phyloP scores from a whole-genome alignment of 2,797 vertebrate species.

The Gymnoscopelus braueri region DNA sequence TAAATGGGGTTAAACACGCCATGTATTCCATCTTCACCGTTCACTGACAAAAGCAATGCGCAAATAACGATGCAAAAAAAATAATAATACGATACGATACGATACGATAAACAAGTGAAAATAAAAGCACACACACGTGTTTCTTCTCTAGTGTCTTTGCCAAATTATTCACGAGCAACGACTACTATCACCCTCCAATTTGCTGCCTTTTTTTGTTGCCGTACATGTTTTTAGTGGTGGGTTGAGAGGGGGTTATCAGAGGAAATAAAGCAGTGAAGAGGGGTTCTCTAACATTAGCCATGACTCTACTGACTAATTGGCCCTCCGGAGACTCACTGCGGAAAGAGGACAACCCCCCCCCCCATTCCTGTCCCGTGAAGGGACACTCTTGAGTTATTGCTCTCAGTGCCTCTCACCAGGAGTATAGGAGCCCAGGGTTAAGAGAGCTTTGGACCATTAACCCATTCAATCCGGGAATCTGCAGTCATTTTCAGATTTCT shows the following conservation, averaged over 20 bases:
- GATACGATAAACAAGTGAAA: too few species aligned
- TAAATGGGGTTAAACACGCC: background rate
- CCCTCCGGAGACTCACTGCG: slow-evolving; percentile 51
- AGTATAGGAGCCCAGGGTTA: slow-evolving; percentile 15
- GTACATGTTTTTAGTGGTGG: slow-evolving; percentile 30
- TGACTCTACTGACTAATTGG: slow-evolving; percentile 61
- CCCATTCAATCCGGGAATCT: too few species aligned
- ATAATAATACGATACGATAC: too few species aligned
- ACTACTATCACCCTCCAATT: slow-evolving; percentile 20
- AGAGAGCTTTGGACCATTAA: slow-evolving; percentile 21
- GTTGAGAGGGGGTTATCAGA: slow-evolving; percentile 49
- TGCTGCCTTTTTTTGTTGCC: slow-evolving; percentile 48
- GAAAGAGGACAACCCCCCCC: slow-evolving; percentile 45
- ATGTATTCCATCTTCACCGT: background rate
- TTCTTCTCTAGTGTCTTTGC: background rate
- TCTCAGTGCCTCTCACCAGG: slow-evolving; percentile 18
- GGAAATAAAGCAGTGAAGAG: slow-evolving; percentile 44
- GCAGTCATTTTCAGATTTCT: too few species aligned
- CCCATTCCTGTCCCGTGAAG: slow-evolving; percentile 44
- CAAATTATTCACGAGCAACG: slow-evolving; percentile 19
- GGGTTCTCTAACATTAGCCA: slow-evolving; percentile 47
- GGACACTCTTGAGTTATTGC: slow-evolving; percentile 22
- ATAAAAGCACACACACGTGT: too few species aligned
- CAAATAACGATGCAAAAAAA: too few species aligned
- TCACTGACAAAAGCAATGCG: background rate